Evolutionary conservation across 2,113 vertebrate genomes (phyloP), one percentile per base, ranked within the genome.

Genomic region (Mustela nigripes): DNA sequence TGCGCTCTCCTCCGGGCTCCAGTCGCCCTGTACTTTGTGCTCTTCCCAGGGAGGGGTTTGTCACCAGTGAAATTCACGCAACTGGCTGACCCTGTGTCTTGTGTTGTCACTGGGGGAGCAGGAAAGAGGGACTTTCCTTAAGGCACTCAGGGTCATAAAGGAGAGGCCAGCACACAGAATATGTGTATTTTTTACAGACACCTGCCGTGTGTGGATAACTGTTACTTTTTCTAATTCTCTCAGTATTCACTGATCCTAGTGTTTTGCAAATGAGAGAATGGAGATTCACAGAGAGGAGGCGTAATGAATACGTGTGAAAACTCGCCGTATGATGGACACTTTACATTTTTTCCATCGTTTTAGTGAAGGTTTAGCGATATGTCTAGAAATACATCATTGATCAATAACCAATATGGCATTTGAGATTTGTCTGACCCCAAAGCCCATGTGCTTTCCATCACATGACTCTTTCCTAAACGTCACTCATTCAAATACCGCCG

Each of bases 1-100:
- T 1, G 11, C 3, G 0, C 15, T 18, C 2, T 45, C 48, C 39
- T 81, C 58, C 71, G 26, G 16, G 9, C 42, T n/a, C 4, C 0
- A 1, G 8, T 45, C 7, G 62, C 7, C 12, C 56, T 22, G 12
- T 0, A 50, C 16, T 69, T 36, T 10, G 11, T 11, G 36, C 14
- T 50, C 7, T 26, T 62, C 9, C 11, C 15, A 4, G 0, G 5
- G n/a, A 39, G 74, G 16, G 12, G 19, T 18, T 16, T 24, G 26
- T 12, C 62, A 45, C 26, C 69, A 33, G 3, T 33, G 36, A 90
- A 26, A 65, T 83, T 88, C 36, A 78, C 1, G 2, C 11, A 26
- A 28, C 62, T 31, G 7, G 15, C n/a, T 93, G 28, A 56, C 15
- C 50, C 10, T 7, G 8, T 10, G 24, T 48, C 63, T 28, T 33